These are phyloP conservation scores for Lepidonotus clava DNA, from an alignment of 2,888 invertebrate species.

Conservation along the genomic window DNA sequence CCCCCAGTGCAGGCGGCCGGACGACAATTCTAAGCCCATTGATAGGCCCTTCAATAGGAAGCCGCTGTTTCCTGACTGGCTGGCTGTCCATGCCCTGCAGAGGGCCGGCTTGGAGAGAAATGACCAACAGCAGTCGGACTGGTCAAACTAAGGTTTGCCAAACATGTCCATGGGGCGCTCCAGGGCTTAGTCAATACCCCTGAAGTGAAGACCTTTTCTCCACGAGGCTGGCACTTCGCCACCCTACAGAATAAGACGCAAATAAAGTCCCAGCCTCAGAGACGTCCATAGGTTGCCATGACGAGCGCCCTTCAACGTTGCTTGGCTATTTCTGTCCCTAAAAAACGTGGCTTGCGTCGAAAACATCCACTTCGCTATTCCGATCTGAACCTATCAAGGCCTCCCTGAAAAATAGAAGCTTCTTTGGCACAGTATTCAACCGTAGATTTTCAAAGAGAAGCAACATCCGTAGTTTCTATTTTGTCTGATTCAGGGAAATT, in stretches of 20 bases:
- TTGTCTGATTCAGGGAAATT: too few relatives aligned
- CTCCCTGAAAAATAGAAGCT: not conserved
- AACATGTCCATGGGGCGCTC: not conserved
- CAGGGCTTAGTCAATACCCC: not conserved
- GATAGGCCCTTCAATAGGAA: constrained; percentile 1
- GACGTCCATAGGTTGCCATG: not conserved
- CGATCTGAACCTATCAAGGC: not conserved
- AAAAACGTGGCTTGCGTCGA: not conserved
- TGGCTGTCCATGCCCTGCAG: not conserved
- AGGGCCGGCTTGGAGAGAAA: not conserved
- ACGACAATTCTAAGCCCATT: not conserved
- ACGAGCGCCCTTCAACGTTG: not conserved
- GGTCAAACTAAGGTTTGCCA: not conserved
- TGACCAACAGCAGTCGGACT: not conserved
- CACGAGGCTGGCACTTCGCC: not conserved
- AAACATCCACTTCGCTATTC: not conserved
- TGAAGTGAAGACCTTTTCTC: not conserved
- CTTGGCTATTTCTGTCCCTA: not conserved
- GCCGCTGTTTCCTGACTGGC: not conserved
- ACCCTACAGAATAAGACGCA: not conserved
- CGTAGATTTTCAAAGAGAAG: not conserved
- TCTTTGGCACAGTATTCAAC: not conserved
- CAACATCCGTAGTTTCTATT: too few relatives aligned
- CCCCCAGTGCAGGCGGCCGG: not conserved
- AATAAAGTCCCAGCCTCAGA: not conserved